These are phyloP conservation scores for Mesoligia furuncula DNA, from an alignment of 2,888 invertebrate genomes.

Conservation along the genomic window DNA sequence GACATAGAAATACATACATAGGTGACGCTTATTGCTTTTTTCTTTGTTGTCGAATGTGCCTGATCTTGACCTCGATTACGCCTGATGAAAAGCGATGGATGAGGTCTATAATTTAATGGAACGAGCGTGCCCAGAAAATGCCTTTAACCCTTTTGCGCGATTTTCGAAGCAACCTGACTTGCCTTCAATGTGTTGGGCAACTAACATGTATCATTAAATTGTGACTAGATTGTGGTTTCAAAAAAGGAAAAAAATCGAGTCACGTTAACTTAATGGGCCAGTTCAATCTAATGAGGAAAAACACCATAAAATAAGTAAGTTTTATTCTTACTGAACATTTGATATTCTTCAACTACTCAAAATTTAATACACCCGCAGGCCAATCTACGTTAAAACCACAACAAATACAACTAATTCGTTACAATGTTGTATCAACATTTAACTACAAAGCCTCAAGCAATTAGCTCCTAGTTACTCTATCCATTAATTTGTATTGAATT, in stretches of 20 bases:
- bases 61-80: too few relatives aligned
- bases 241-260: neutral
- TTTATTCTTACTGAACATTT: neutral
- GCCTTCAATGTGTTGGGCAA: neutral
- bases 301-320: neutral
- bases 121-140: too few relatives aligned
- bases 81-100: too few relatives aligned
- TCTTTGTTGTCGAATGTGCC: too few relatives aligned
- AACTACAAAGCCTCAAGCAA: constrained; percentile 36
- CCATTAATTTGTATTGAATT: constrained; percentile 61
- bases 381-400: neutral
- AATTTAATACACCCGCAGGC: neutral
- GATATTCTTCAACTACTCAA: neutral
- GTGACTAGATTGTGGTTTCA: neutral
- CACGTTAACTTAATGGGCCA: neutral
- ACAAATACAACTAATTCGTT: constrained; percentile 23
- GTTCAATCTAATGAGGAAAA: neutral
- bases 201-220: neutral
- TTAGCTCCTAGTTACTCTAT: constrained; percentile 49
- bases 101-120: too few relatives aligned
- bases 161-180: neutral
- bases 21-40: too few relatives aligned
- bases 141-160: neutral
- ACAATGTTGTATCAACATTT: constrained; percentile 17
- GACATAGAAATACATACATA: too few relatives aligned